phyloP scores from a whole-genome alignment of 2,888 invertebrate genomes.

The Pollenia angustigena region DNA sequence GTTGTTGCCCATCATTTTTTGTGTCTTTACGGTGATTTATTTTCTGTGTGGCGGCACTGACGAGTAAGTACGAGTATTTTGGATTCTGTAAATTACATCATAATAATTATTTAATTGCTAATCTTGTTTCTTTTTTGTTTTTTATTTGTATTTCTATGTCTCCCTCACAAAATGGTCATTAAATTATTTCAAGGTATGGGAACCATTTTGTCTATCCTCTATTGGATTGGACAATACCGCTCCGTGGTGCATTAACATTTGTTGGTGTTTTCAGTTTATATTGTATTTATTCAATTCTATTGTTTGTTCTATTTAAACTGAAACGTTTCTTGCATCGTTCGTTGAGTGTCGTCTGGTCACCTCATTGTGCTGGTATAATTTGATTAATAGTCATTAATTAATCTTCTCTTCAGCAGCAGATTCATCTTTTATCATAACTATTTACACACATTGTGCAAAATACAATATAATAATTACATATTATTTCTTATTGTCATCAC shows the following conservation, averaged over 20 bases:
- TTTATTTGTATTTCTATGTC: not conserved
- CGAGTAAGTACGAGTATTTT: slow-evolving; percentile 82
- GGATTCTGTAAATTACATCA: slow-evolving; percentile 6
- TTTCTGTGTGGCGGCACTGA: slow-evolving; percentile 87
- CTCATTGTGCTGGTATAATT: slow-evolving; percentile 79
- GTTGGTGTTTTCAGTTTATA: slow-evolving; percentile 81
- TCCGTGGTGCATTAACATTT: slow-evolving; percentile 82
- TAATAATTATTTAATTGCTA: slow-evolving; percentile 56
- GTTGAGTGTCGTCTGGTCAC: slow-evolving; percentile 79
- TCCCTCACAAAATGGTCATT: slow-evolving; percentile 8
- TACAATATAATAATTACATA: not conserved
- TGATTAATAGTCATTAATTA: slow-evolving; percentile 48
- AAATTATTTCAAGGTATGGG: slow-evolving; percentile 84
- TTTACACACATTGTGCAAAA: too few species aligned
- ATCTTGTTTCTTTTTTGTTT: slow-evolving; percentile 3
- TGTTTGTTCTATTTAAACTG: slow-evolving; percentile 80
- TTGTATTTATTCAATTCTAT: slow-evolving; percentile 78
- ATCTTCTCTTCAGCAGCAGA: not conserved
- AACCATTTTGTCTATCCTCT: slow-evolving; percentile 89
- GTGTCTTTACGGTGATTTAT: slow-evolving; percentile 87
- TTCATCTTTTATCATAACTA: not conserved
- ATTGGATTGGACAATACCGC: slow-evolving; percentile 90
- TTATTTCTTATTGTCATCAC: not conserved
- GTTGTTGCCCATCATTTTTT: slow-evolving; percentile 86
- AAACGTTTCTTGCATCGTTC: slow-evolving; percentile 80